Conservation (phyloP, 2,113 vertebrate genomes). For the Actinemys pallida region DNA sequence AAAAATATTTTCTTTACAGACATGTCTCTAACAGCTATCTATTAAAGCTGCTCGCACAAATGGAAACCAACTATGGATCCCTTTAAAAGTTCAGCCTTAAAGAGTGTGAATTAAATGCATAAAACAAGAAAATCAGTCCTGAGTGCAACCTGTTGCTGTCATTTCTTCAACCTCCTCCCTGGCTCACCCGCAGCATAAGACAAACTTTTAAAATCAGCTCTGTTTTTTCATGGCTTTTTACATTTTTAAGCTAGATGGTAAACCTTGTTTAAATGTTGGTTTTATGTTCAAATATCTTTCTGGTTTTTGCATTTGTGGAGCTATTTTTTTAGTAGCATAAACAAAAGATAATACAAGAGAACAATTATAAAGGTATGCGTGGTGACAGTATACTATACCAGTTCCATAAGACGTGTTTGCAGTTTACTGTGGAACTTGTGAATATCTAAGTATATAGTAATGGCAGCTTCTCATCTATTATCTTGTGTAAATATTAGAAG, state of each 20-base stretch:
- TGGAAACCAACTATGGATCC: neutral
- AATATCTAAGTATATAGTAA: neutral
- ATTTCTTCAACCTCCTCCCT: accelerated
- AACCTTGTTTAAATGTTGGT: neutral
- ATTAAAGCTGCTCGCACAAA: neutral
- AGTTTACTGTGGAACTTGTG: neutral
- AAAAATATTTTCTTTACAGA: slow-evolving; percentile 6
- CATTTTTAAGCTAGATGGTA: neutral
- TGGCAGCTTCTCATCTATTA: neutral
- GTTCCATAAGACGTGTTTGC: neutral
- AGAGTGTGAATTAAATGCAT: neutral
- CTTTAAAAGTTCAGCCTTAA: neutral
- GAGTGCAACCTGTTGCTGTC: neutral
- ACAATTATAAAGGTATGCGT: neutral
- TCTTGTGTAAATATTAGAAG: neutral
- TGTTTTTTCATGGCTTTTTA: neutral
- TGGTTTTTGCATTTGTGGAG: neutral
- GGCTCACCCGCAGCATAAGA: neutral
- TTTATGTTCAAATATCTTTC: neutral
- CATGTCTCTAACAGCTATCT: neutral
- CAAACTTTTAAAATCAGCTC: neutral
- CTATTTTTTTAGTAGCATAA: neutral
- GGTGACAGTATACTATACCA: neutral
- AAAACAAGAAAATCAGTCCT: neutral
- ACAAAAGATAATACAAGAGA: neutral